Evolutionary conservation across 2,888 invertebrate genomes (phyloP).

Genomic region (Drosophila koepferae): DNA sequence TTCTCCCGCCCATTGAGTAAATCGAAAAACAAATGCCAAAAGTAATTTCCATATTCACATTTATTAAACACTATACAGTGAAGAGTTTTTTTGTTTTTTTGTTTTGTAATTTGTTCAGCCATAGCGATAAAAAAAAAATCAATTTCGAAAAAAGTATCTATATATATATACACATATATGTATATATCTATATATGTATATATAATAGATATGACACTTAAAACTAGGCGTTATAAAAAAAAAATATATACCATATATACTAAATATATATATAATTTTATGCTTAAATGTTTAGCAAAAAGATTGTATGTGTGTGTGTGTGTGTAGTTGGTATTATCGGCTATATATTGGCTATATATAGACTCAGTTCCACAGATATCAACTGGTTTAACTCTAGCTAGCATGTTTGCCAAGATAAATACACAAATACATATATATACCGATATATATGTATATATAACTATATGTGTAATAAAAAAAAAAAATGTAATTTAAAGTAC

Average conservation of each 20-base stretch:
- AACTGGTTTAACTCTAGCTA: constrained; percentile 38
- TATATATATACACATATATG: not conserved
- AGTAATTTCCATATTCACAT: constrained; percentile 58
- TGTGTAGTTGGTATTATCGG: constrained; percentile 17
- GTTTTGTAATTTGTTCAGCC: constrained; percentile 65
- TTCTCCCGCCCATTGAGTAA: not conserved
- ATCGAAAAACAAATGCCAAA: not conserved
- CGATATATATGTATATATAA: constrained; percentile 10
- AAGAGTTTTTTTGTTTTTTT: constrained; percentile 17
- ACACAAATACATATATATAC: constrained; percentile 1
- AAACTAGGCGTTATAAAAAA: constrained; percentile 43
- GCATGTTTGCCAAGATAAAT: not conserved
- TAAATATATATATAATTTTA: constrained; percentile 19
- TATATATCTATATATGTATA: not conserved
- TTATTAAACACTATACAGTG: constrained; percentile 73
- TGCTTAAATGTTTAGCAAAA: constrained; percentile 24
- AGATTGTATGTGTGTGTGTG: constrained; percentile 18
- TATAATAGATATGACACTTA: constrained; percentile 19
- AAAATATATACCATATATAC: constrained; percentile 23
- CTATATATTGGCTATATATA: constrained; percentile 10
- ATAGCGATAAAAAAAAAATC: constrained; percentile 60
- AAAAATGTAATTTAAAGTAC: constrained; percentile 26
- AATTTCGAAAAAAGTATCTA: constrained; percentile 35
- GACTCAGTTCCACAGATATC: constrained; percentile 40
- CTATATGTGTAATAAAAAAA: constrained; percentile 21